These are phyloP conservation scores for Lycocerus yunnanus DNA, from an alignment of 2,888 invertebrate genomes.

Conservation along the genomic window DNA sequence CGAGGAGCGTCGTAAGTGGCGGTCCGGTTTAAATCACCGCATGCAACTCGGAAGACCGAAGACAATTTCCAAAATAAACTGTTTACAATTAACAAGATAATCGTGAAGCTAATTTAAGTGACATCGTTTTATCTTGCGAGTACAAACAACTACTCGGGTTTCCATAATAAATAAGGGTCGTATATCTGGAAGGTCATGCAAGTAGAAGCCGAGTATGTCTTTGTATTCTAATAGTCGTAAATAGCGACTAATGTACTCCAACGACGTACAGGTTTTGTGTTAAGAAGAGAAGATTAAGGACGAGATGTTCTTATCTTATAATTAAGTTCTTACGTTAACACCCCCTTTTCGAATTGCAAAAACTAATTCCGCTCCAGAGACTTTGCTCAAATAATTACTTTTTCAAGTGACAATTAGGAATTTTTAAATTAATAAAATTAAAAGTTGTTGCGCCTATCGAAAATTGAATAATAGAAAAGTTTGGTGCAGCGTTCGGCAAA, in stretches of 20 bases:
- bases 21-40: background rate
- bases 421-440: background rate
- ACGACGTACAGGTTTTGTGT: constrained; percentile 49
- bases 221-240: constrained; percentile 47
- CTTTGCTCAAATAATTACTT: too few species aligned
- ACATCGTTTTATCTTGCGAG: constrained; percentile 22
- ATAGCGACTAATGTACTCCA: constrained; percentile 50
- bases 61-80: background rate
- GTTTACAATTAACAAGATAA: constrained; percentile 15
- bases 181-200: constrained; percentile 23
- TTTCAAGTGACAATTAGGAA: background rate
- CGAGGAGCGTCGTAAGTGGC: background rate
- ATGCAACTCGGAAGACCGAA: background rate
- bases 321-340: constrained; percentile 14
- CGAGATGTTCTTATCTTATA: constrained; percentile 47
- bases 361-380: background rate
- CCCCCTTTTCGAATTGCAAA: background rate
- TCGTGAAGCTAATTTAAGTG: constrained; percentile 29
- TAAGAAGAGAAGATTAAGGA: constrained; percentile 47
- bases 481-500: background rate
- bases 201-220: constrained; percentile 38
- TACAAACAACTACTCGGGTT: constrained; percentile 17
- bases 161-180: constrained; percentile 28
- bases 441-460: background rate
- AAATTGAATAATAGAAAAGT: background rate